Conservation (phyloP, 92 coral and sea anemone genomes). For the Zoanthus sansibaricus region DNA sequence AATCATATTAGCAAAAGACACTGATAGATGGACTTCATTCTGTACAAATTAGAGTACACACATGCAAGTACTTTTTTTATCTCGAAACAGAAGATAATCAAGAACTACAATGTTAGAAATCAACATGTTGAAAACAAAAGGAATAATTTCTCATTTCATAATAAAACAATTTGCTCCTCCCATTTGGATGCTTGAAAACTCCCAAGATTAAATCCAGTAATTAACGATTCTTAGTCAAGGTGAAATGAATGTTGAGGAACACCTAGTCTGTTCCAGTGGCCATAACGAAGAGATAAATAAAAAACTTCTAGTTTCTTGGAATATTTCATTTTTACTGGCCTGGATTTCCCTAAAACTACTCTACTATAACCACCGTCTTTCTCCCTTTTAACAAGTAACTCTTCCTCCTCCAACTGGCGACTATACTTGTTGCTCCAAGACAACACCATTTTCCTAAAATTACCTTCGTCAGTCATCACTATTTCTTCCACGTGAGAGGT, state of each 20-base stretch:
- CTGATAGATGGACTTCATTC: conserved; percentile 5
- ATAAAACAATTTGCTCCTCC: conserved; percentile 2
- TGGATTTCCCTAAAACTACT: conserved; percentile 49
- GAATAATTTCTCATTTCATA: conserved; percentile 22
- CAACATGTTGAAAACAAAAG: conserved; percentile 13
- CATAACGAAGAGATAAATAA: conserved; percentile 55
- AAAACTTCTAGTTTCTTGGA: conserved; percentile 57
- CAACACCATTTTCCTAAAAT: conserved; percentile 43
- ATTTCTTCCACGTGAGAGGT: conserved; percentile 47
- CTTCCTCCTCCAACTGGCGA: conserved; percentile 43
- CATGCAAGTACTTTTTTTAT: conserved; percentile 6
- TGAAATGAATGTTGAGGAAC: conserved; percentile 46
- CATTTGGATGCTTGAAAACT: conserved; percentile 18
- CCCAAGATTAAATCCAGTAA: conserved; percentile 10
- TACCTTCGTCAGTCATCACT: conserved; percentile 43
- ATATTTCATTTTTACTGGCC: conserved; percentile 59
- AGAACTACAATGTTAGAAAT: conserved; percentile 10
- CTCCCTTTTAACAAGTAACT: conserved; percentile 39
- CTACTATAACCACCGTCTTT: conserved; percentile 50
- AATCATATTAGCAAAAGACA: conserved; percentile 5
- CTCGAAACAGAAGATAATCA: conserved; percentile 2
- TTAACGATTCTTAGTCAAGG: not conserved
- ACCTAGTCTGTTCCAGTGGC: conserved; percentile 63
- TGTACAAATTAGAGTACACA: conserved; percentile 12
- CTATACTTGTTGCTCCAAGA: conserved; percentile 56